Evolutionary conservation across 2,797 vertebrate genomes (phyloP), one percentile per base, ranked within the genome.

Genomic region (Meda fulgida): DNA sequence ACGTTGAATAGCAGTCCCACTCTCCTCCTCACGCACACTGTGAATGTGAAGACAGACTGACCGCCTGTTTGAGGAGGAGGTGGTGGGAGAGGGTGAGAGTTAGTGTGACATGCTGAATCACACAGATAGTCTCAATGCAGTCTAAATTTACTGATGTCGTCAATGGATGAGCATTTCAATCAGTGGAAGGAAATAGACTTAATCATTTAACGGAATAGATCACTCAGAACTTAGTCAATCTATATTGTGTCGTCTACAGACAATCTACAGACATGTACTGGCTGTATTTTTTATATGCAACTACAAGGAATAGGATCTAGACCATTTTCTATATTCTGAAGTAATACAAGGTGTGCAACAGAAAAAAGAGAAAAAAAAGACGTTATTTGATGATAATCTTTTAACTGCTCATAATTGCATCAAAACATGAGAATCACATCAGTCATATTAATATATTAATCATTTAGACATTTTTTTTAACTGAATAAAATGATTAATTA

Each of bases 181-280:
- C 87, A 84, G 78, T 34, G 69, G 34, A 77, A 86, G 51, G 80
- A 80, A 87, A 31, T 38, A 87, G 87, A 86, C 51, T 69, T 77
- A 48, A 79, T 87, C 84, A 77, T 89, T 88, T 78, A 60, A 88
- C 70, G 70, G 2, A 72, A 75, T 88, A 86, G n/a, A n/a, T n/a
- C n/a, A n/a, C n/a, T n/a, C n/a, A n/a, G 73, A 89, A 76, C 10
- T 34, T 1, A 21, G 26, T 73, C 46, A 11, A 31, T 73, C 18
- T 10, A 73, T 31, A 31, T 31, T 31, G 31, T 31, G 31, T 31
- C 31, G 31, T 31, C 31, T 31, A 31, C 31, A 1, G 31, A 31
- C 31, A 31, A 31, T 31, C 31, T 31, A 31, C 31, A 31, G 31
- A 31, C 31, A 31, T 31, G 31, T 31, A 26, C 58, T 63, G 11